Evolutionary conservation across 35 echinoderm and acorn worm genomes (phyloP), one percentile per base, ranked within the genome.

Genomic region (Diadema setosum): DNA sequence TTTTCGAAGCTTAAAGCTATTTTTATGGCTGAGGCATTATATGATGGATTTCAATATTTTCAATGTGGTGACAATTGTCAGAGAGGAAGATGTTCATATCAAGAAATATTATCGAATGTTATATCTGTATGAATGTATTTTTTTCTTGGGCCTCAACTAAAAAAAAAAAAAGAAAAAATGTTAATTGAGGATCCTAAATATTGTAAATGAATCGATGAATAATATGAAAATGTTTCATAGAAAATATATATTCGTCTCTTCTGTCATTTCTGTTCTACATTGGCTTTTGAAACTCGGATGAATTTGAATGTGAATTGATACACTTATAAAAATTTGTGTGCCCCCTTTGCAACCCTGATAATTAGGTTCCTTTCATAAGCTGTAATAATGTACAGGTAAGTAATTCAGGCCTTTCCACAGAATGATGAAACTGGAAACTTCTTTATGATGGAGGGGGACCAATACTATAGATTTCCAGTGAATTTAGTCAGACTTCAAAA

Each of bases 111-210:
- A 67, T 33, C 37, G 63, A 34, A 67, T 67, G 63, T 67, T 67
- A 67, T 67, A 67, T 67, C 63, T 67, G 63, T 67, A 67, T 67
- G 37, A 67, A 67, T 67, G 63, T 67, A 67, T 67, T 26, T 67
- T 67, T 67, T 67, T 67, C 37, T n/a, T n/a, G n/a, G n/a, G 37
- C 30, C 29, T 67, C 27, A 33, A 67, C 37, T 67, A 33, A 33
- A 33, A 34, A 33, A 34, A 34, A 67, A 33, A 26, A 26, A 33
- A 26, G 16, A 34, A 25, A 67, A 15, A 67, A 31, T 67, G 63
- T 33, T 31, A 67, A 11, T 30, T 26, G 21, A 34, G 63, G 30
- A 34, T 34, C 63, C 63, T 67, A 67, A 67, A 29, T 33, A 33
- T 34, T 67, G 63, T 67, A 67, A 67, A 67, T 67, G 63, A 67